Evolutionary conservation across 2,888 invertebrate genomes (phyloP), one percentile per base, ranked within the genome.

Genomic region (Macaria liturata): DNA sequence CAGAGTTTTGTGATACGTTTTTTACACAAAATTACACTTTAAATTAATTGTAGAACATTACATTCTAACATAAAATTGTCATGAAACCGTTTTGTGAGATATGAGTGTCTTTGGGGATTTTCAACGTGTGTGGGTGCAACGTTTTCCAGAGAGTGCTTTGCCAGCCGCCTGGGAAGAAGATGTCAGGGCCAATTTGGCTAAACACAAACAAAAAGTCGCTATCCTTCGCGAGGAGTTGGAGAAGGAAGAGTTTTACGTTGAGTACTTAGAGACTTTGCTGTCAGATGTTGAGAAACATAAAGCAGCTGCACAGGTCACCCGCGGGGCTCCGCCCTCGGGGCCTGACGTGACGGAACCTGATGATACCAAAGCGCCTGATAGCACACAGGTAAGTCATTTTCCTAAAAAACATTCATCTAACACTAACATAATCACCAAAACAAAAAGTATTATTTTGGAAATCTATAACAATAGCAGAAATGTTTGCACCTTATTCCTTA

Each of bases 101-200:
- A 95, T 95, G 97, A 97, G 97, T 93, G 97, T 97, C 82, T 97
- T 96, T 87, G 95, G 96, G 83, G 97, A 97, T 93, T 97, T 97
- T 91, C 96, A 97, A 92, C 96, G 96, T 86, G 96, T 97, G 89
- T 97, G 97, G 97, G 94, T 95, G 91, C 95, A 97, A 93, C 94
- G 97, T 81, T 97, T 97, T 93, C 97, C 97, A 72, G 97, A 97
- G 81, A 97, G 96, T 92, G 96, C 96, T 72, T 93, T 97, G 75
- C 97, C 97, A 84, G 96, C 96, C 83, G 97, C 97, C 83, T 97
- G 97, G 97, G 97, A 97, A 87, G 97, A 97, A 91, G 97, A 97
- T 93, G 97, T 97, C 80, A 95, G 97, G 81, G 96, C 96, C 71
- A 97, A 97, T 92, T 94, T 98, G 75, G 94, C 95, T 78, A 96